Conservation (phyloP, 2,888 invertebrate species). For the Sarcophaga rosellei region DNA sequence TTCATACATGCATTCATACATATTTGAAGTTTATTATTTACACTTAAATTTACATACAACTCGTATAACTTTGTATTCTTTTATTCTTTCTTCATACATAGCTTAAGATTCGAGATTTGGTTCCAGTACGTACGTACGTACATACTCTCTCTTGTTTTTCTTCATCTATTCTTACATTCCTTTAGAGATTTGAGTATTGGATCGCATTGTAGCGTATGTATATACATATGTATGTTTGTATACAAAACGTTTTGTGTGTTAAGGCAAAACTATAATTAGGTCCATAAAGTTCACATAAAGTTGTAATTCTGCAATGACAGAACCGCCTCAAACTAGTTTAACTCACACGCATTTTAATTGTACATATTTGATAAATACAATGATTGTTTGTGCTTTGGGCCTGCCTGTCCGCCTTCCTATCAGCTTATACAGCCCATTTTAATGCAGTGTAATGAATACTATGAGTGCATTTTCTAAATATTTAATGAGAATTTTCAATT, state of each 20-base stretch:
- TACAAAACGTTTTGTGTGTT: slow-evolving; percentile 64
- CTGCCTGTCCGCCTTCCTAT: neutral
- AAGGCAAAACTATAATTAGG: slow-evolving; percentile 69
- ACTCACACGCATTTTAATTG: slow-evolving; percentile 46
- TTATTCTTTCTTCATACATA: too few relatives aligned
- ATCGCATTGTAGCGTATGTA: slow-evolving; percentile 11
- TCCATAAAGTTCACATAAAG: slow-evolving; percentile 68
- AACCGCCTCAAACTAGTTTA: slow-evolving; percentile 55
- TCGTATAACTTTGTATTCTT: too few relatives aligned
- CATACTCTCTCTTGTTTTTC: slow-evolving; percentile 31
- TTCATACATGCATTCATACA: neutral
- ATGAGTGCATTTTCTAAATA: neutral
- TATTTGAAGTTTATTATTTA: neutral
- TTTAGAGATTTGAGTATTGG: slow-evolving; percentile 29
- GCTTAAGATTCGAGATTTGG: neutral
- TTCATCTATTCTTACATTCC: slow-evolving; percentile 56
- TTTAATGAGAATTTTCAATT: too few relatives aligned
- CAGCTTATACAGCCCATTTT: neutral
- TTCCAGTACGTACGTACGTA: neutral
- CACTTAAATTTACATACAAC: neutral
- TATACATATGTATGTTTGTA: slow-evolving; percentile 3
- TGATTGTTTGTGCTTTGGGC: neutral
- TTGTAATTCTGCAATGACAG: slow-evolving; percentile 52
- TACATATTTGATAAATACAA: slow-evolving; percentile 37
- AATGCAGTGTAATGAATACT: neutral